Evolutionary conservation across 1,140 invertebrate species (phyloP), one percentile per base, ranked within the genome.

Genomic region (Polypedilum pembai): DNA sequence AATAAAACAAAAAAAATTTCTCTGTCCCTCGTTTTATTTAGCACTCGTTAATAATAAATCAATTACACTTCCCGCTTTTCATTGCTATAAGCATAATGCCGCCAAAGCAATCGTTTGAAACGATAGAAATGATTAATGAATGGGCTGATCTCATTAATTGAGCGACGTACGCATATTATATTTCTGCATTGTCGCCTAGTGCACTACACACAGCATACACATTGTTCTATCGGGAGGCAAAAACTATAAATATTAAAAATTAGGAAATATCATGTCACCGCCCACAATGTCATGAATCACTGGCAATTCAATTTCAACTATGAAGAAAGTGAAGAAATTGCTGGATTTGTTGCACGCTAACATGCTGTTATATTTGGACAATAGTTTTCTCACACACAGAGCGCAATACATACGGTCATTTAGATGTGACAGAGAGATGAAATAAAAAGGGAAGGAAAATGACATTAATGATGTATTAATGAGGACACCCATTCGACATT

Each of bases 71-170:
- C n/a, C 45, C 45, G 12, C 12, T n/a, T 56, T 56, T 56, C n/a
- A 56, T 56, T 15, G 45, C 45, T 56, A n/a, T n/a, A n/a, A 56
- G 45, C 45, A 56, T 56, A 56, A 56, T 56, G 45, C 45, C 45
- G 45, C 45, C 45, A 56, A 56, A 56, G 45, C 45, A 56, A 56
- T 56, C 45, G 45, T 12, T 56, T 15, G 20, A 1, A 69, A 69
- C 65, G 65, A 69, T 69, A 69, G 65, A 69, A 69, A 69, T 69
- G 65, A 69, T 69, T 69, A 69, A 69, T 69, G 65, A 69, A 20
- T 69, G 65, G 65, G 65, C 65, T 69, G 65, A 69, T 69, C 65
- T 20, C 65, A 69, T 69, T 69, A 69, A 69, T 69, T 69, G 65
- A 21, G 17, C 17, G 65, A 69, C 65, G 65, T 69, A 21, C 20